Evolutionary conservation across 2,888 invertebrate genomes (phyloP).

Genomic region (Chydorus sphaericus): DNA sequence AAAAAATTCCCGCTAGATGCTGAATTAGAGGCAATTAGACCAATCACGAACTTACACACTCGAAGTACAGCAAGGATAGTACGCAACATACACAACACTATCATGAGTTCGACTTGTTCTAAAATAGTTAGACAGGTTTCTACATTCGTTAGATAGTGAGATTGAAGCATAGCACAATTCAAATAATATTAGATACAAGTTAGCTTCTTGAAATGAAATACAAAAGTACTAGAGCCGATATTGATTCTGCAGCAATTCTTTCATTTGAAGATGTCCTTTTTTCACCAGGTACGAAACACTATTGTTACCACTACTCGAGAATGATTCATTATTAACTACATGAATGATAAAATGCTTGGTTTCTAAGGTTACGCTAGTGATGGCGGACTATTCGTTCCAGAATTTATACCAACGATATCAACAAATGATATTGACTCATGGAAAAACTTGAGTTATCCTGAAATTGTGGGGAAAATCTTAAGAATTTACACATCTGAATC

Average conservation of each 20-base stretch:
- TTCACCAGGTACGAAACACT: conserved; percentile 5
- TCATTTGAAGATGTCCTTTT: conserved; percentile 11
- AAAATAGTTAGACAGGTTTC: no score
- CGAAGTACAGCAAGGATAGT: no score
- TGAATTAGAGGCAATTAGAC: no score
- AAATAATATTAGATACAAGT: no score
- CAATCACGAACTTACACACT: no score
- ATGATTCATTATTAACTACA: no score
- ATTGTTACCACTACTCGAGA: no score
- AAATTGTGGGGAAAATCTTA: conserved; percentile 28
- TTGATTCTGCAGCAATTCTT: background rate
- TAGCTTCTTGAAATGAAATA: conserved; percentile 12
- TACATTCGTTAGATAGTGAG: no score
- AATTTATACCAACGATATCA: conserved; percentile 25
- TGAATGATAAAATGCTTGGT: background rate
- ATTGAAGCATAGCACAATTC: no score
- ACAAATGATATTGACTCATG: conserved; percentile 24
- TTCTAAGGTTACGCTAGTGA: conserved; percentile 30
- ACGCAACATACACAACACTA: no score
- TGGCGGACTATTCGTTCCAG: conserved; percentile 32
- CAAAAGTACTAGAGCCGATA: background rate
- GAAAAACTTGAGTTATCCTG: conserved; percentile 26
- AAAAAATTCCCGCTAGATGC: no score
- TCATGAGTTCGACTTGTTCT: no score
- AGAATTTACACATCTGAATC: conserved; percentile 27